A percentile compares a stretch with the other conserved stretches of the same genome.
phyloP scores from a whole-genome alignment of 2,113 vertebrate species.

The Chlamydotis undulata region DNA sequence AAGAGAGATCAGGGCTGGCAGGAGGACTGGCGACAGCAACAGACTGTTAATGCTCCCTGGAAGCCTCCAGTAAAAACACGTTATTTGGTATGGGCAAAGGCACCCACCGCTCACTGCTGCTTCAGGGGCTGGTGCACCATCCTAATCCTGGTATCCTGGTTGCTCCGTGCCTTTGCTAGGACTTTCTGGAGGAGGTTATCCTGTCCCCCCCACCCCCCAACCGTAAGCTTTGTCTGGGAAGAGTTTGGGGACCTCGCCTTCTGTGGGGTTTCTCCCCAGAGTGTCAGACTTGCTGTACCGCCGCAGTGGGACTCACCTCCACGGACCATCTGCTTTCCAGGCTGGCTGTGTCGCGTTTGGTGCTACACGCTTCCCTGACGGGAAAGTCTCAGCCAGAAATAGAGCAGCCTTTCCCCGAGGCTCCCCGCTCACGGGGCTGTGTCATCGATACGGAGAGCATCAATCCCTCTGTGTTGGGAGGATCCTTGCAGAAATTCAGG shows the following conservation, averaged over 20 bases:
- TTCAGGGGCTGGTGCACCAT: neutral
- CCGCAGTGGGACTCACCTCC: conserved; percentile 29
- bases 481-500: neutral
- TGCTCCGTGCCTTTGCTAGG: neutral
- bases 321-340: conserved; percentile 26
- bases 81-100: neutral
- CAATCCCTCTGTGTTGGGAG: neutral
- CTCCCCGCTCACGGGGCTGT: neutral
- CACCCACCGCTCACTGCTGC: accelerated
- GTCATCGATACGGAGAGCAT: accelerated
- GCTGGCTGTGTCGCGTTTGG: neutral
- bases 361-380: neutral
- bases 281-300: conserved; percentile 1
- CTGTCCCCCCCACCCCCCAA: neutral
- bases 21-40: neutral
- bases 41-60: neutral
- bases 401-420: neutral
- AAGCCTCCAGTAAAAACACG: accelerated
- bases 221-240: neutral
- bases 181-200: neutral
- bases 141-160: neutral
- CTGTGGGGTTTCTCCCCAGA: neutral
- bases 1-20: neutral
- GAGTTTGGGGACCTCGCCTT: neutral
- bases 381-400: neutral